A percentile compares a stretch with the other conserved stretches of the same genome.
Evolutionary conservation across 2,888 invertebrate species (phyloP).

Genomic region (Argyresthia goedartella): DNA sequence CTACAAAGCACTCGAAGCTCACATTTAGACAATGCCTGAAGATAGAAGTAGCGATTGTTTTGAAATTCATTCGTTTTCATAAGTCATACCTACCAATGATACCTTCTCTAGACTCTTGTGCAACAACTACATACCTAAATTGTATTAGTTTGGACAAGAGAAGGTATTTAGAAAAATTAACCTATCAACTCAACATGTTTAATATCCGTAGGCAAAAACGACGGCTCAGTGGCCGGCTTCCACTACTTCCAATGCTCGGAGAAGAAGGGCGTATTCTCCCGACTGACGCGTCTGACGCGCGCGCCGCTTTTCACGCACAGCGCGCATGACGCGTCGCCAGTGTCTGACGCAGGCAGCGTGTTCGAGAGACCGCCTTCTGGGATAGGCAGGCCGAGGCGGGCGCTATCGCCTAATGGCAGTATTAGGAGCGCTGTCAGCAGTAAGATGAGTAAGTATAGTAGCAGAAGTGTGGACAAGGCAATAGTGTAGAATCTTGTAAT

Average conservation of each 20-base stretch:
- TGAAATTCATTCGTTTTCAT: too few relatives aligned
- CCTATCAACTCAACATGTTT: background rate
- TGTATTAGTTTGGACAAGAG: background rate
- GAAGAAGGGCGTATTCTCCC: constrained; percentile 94
- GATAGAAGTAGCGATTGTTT: too few relatives aligned
- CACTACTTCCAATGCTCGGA: constrained; percentile 95
- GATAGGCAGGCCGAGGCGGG: constrained; percentile 47
- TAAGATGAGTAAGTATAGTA: constrained; percentile 57
- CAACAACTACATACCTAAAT: background rate
- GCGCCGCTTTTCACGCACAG: constrained; percentile 73
- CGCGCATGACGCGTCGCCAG: constrained; percentile 57
- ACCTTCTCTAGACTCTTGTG: too few relatives aligned
- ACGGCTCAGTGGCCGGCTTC: constrained; percentile 93
- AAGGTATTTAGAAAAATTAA: background rate
- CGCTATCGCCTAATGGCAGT: constrained; percentile 62
- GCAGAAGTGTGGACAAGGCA: too few relatives aligned
- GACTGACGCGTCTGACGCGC: constrained; percentile 86
- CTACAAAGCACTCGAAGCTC: too few relatives aligned
- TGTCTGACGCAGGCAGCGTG: constrained; percentile 60
- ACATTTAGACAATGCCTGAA: too few relatives aligned
- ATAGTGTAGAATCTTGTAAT: too few relatives aligned
- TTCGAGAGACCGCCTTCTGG: constrained; percentile 60
- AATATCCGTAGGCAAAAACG: constrained; percentile 86
- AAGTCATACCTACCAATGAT: too few relatives aligned
- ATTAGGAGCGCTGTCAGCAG: constrained; percentile 64